Conservation (phyloP, 2,888 invertebrate genomes). For the Chorisops tibialis region DNA sequence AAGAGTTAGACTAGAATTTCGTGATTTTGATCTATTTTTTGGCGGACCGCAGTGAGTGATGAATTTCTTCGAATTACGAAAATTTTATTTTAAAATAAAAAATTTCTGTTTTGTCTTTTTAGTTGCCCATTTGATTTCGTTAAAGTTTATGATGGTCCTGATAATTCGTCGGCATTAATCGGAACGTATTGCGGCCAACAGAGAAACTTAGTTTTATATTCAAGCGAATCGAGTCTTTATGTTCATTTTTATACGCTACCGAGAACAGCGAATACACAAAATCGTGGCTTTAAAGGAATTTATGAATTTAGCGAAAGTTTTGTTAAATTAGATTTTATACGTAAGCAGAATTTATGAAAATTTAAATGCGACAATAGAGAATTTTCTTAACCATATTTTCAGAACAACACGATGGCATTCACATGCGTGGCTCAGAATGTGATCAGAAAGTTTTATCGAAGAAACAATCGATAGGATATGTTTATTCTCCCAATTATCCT, state of each 20-base stretch:
- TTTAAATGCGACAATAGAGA: neutral
- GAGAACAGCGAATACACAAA: slow-evolving; percentile 90
- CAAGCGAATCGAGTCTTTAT: slow-evolving; percentile 84
- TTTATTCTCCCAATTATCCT: slow-evolving; percentile 95
- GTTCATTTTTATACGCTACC: slow-evolving; percentile 89
- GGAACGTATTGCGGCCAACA: slow-evolving; percentile 97
- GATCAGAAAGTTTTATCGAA: slow-evolving; percentile 95
- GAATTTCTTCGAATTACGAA: neutral
- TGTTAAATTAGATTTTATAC: slow-evolving; percentile 89
- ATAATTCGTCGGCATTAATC: slow-evolving; percentile 84
- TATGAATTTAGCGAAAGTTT: slow-evolving; percentile 98
- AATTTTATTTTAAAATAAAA: neutral
- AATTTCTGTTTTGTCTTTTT: neutral
- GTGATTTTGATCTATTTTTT: slow-evolving; percentile 97
- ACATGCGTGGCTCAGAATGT: slow-evolving; percentile 96
- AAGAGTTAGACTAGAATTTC: slow-evolving; percentile 90
- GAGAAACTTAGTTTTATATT: slow-evolving; percentile 92
- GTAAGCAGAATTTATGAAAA: slow-evolving; percentile 43
- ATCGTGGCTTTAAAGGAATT: slow-evolving; percentile 97
- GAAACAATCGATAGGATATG: slow-evolving; percentile 87
- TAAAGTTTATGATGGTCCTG: slow-evolving; percentile 92
- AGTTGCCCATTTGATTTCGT: slow-evolving; percentile 99
- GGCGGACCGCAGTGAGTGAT: slow-evolving; percentile 95
- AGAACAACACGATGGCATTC: slow-evolving; percentile 88
- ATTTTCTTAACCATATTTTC: slow-evolving; percentile 54